phyloP scores from a whole-genome alignment of 2,797 vertebrate species.

The Nyctalus aviator region DNA sequence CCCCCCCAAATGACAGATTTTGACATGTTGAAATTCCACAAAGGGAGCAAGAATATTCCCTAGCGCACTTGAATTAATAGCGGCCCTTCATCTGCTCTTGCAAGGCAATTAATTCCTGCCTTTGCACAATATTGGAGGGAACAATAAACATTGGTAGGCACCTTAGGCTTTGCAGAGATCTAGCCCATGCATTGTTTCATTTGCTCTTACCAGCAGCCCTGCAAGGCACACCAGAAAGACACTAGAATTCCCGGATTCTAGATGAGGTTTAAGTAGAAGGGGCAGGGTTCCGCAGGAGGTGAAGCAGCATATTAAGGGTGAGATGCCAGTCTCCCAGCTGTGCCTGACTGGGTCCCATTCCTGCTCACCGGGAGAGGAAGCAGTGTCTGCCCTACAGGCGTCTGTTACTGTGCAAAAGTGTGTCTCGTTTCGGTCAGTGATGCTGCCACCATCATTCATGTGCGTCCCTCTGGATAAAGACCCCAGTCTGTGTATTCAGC shows the following conservation, averaged over 20 bases:
- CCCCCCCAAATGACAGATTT: slow-evolving; percentile 89
- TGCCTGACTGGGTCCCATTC: slow-evolving; percentile 23
- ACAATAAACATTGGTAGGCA: slow-evolving; percentile 68
- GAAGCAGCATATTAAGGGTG: background rate
- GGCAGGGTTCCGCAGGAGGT: background rate
- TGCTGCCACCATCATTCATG: slow-evolving; percentile 61
- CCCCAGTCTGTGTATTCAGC: slow-evolving; percentile 59
- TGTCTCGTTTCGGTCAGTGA: slow-evolving; percentile 74
- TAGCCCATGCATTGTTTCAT: background rate
- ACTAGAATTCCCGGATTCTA: background rate
- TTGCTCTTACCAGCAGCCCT: background rate
- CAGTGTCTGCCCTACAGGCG: background rate
- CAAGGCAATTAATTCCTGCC: slow-evolving; percentile 85
- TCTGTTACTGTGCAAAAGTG: slow-evolving; percentile 18
- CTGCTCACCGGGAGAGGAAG: slow-evolving; percentile 51
- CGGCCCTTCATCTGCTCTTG: slow-evolving; percentile 85
- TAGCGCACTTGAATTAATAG: slow-evolving; percentile 88
- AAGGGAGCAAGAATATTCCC: slow-evolving; percentile 89
- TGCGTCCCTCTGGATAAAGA: slow-evolving; percentile 67
- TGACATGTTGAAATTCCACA: slow-evolving; percentile 92
- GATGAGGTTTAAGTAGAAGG: background rate
- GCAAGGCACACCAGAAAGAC: background rate
- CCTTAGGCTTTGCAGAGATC: background rate
- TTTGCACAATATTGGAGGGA: slow-evolving; percentile 75
- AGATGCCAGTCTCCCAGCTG: background rate